phyloP scores from a whole-genome alignment of 2,888 invertebrate species.

The Xestia xanthographa region DNA sequence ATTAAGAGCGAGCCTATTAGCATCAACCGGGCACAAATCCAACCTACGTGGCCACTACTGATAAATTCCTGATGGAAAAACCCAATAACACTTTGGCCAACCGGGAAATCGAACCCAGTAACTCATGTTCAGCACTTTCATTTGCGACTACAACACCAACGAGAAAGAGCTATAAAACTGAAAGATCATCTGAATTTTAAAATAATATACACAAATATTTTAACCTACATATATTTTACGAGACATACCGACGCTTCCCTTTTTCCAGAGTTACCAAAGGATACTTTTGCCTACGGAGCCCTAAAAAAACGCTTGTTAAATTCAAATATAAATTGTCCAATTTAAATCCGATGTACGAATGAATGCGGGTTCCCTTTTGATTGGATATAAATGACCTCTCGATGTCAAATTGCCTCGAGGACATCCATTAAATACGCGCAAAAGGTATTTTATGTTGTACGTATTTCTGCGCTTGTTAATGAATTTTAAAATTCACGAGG shows the following conservation, averaged over 20 bases:
- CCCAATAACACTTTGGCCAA: background rate
- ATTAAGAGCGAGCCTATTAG: background rate
- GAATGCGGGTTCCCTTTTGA: conserved; percentile 46
- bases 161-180: background rate
- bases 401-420: conserved; percentile 59
- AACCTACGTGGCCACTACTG: background rate
- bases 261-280: background rate
- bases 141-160: background rate
- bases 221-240: background rate
- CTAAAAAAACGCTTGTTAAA: conserved; percentile 46
- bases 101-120: background rate
- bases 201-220: background rate
- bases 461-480: conserved; percentile 25
- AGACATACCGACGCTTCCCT: background rate
- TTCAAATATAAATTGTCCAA: conserved; percentile 54
- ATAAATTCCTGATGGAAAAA: background rate
- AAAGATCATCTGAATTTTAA: background rate
- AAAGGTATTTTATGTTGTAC: conserved; percentile 34
- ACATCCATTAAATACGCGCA: conserved; percentile 41
- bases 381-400: conserved; percentile 61
- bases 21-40: background rate
- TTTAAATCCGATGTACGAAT: conserved; percentile 45
- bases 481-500: conserved; percentile 11
- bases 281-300: background rate
- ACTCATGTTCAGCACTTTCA: background rate